A percentile compares a stretch with the other conserved stretches of the same genome.
Conservation (phyloP, 2,888 invertebrate genomes). For the Pseudococcus jackbeardsleyi region DNA sequence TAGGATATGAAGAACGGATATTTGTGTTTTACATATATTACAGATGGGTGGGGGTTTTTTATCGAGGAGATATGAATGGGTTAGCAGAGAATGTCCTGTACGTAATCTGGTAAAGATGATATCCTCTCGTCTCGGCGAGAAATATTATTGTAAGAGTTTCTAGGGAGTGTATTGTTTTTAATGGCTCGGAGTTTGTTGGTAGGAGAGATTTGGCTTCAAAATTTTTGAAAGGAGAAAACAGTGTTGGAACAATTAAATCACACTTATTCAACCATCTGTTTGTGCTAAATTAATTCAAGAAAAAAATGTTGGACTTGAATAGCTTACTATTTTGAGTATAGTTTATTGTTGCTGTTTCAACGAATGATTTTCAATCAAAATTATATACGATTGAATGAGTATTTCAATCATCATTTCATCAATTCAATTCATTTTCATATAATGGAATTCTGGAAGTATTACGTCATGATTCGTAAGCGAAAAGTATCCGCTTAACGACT, state of each 20-base stretch:
- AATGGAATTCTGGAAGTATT: neutral
- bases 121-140: too few species aligned
- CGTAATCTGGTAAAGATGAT: too few species aligned
- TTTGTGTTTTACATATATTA: too few species aligned
- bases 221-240: too few species aligned
- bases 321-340: neutral
- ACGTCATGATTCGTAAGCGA: neutral
- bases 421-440: neutral
- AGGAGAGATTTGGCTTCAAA: too few species aligned
- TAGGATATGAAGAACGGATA: too few species aligned
- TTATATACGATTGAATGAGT: neutral
- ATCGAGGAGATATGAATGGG: too few species aligned
- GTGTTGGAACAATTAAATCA: neutral
- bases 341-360: constrained; percentile 2
- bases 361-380: constrained; percentile 34
- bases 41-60: too few species aligned
- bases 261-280: neutral
- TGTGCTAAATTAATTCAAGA: neutral
- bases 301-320: neutral
- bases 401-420: neutral
- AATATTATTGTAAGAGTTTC: too few species aligned
- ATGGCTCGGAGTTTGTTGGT: too few species aligned
- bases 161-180: too few species aligned
- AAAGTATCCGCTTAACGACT: neutral
- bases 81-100: too few species aligned